Base-by-base conservation (phyloP, 2,113 vertebrate genomes). In the Esox niger region DNA sequence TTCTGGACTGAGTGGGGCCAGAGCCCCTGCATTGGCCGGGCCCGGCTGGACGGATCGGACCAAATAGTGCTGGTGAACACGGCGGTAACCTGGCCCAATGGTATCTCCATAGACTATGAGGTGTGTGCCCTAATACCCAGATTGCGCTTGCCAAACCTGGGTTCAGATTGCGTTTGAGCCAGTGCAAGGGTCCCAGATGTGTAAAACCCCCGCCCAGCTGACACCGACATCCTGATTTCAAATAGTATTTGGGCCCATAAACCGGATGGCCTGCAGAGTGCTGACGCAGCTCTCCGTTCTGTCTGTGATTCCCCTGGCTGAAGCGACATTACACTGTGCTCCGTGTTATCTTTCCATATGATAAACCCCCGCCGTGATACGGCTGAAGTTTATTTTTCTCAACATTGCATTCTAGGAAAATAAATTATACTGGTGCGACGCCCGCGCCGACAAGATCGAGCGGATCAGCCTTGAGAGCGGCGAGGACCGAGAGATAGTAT, bases 1-100 rank as follows among this genome's bases (percentile, higher is more conserved):
- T 94, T 95, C 85, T 95, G 94, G 94, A 94, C 94, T 61, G 94
- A 95, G 78, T 94, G 93, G 93, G 94, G 94, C 58, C 94, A 94
- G 65, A 91, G 79, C 68, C 94, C 94, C 1, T 92, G 91, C 78
- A 94, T 95, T 78, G 92, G 90, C 75, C 93, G 88, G 80, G 89
- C 94, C 60, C 90, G 64, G 58, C 86, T 95, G 61, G 94, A 95
- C 75, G 94, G 94, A 4, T 95, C 94, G 1, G 90, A 94, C 80
- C 93, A 91, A 59, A 81, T 89, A 20, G 76, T 92, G 27, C 89
- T 95, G 2, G 91, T 95, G 55, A 93, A 87, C 91, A 85, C 91
- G 66, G 93, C 91, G 10, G 88, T 94, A 57, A 61, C 79, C 0
- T 94, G 93, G 93, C 94, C 94, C 2, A 95, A 94, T 2, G 93